Evolutionary conservation across 2,888 invertebrate genomes (phyloP).

Genomic region (Ctena decussata): DNA sequence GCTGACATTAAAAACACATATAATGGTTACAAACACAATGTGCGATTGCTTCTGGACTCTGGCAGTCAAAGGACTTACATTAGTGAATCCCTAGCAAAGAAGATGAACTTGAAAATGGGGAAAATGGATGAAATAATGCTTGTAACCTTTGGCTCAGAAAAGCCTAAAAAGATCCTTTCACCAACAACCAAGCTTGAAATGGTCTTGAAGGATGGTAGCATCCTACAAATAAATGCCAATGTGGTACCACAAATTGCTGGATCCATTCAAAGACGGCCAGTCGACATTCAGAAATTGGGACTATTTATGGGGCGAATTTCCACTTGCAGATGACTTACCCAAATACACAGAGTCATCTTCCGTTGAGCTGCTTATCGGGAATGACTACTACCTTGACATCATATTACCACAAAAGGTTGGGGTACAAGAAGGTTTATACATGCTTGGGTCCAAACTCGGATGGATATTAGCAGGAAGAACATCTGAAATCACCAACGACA

Average conservation of each 20-base stretch:
- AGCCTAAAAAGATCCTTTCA: not conserved
- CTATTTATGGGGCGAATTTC: not conserved
- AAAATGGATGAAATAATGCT: not conserved
- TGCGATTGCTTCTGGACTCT: constrained; percentile 20
- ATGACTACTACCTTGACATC: constrained; percentile 16
- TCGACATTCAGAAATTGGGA: no score
- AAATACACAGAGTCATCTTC: not conserved
- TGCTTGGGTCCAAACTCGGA: constrained; percentile 10
- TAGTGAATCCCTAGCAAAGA: constrained; percentile 6
- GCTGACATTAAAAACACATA: constrained; percentile 11
- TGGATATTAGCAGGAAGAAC: constrained; percentile 17
- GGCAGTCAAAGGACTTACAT: constrained; percentile 32
- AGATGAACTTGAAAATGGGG: not conserved
- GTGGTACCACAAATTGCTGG: constrained; percentile 18
- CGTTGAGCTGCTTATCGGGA: not conserved
- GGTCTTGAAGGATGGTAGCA: not conserved
- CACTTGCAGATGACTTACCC: not conserved
- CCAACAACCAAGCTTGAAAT: not conserved
- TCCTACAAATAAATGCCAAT: not conserved
- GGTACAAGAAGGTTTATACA: constrained; percentile 2
- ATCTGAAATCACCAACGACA: not conserved
- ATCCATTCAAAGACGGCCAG: not conserved
- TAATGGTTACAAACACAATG: not conserved
- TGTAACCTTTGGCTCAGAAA: constrained; percentile 4
- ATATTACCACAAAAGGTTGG: constrained; percentile 4